Evolutionary conservation across 2,888 invertebrate species (phyloP), one percentile per base, ranked within the genome.

Genomic region (Fissipunctia ypsillon): DNA sequence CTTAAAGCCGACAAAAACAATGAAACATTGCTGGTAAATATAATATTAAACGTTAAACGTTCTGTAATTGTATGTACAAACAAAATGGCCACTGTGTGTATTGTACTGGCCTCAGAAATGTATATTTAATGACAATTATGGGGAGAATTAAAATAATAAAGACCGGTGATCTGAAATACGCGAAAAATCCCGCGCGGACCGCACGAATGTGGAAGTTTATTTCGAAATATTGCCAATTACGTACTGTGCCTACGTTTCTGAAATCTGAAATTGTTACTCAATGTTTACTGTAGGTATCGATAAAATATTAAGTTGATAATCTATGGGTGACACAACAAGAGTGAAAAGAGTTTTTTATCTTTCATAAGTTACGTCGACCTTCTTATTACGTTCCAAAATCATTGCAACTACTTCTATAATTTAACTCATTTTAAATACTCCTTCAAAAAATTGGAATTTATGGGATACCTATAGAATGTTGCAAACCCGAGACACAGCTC

Each of bases 21-120:
- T 68, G 41, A 75, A 73, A 73, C 25, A 75, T 22, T 22, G 67
- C 60, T 68, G 54, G 43, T 72, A 68, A 75, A 74, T 74, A 80
- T 76, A 81, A 84, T 88, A 88, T 91, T 87, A 88, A 91, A 90
- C 85, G 85, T 84, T 84, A 84, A 84, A 80, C 68, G 81, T 35
- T 66, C 54, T 69, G 80, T 79, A 79, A 81, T 70, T 75, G 61
- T 71, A 61, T 68, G 70, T n/a, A 91, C 84, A 89, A 88, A 89
- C 88, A 84, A 86, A 89, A 90, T 89, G 90, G 90, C 86, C 86
- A 83, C 65, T 69, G 56, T 50, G 41, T 63, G 50, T 54, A 69
- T 70, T 70, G 52, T 71, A 35, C 61, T 59, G 78, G 74, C 85
- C 87, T 87, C 89, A 90, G 89, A 89, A 88, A 89, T 86, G 85